Evolutionary conservation across 37 sponge, comb jelly and placozoan species (phyloP), one percentile per base, ranked within the genome.

Genomic region (Halisarca cf. caerulea): DNA sequence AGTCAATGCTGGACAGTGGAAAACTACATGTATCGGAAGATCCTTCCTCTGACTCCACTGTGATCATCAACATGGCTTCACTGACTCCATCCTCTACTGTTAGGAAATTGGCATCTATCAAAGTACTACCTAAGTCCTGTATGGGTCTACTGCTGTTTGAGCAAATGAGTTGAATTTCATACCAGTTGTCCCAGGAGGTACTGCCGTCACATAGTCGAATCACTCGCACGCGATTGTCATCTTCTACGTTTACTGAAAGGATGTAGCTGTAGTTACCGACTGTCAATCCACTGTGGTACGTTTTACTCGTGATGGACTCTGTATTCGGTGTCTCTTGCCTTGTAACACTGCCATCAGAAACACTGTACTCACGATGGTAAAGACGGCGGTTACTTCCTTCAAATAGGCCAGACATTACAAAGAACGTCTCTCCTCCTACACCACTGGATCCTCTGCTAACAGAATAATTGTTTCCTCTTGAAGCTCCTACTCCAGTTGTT

Each of bases 351-450:
- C 77, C 77, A 25, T 74, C 44, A 41, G 77, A 40, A 7, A 74
- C 24, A 24, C 45, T 33, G 24, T 74, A 74, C 25, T 74, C 77
- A 21, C 77, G 45, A 37, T 74, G 77, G 45, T 74, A 74, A 32
- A 74, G 45, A 18, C 42, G 32, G 11, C 6, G 38, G 1, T 1
- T 37, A 18, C 9, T 44, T 11, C 24, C 45, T 5, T 62, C 64
- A 15, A 28, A 28, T 15, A n/a, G 6, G 0, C 39, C 45, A 36
- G 77, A 44, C 42, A 43, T 43, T 20, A 74, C 77, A 40, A 40
- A 74, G 45, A 74, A 74, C 77, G 77, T 74, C 42, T 74, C 77
- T 74, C 45, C 77, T 41, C 42, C 44, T 15, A 21, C 77, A 37
- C 35, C 69, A 68, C 18, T 37, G 42, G 41, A 74, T 1, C 77